Evolutionary conservation across 2,888 invertebrate genomes (phyloP).

Genomic region (Pantelozetes paolii): DNA sequence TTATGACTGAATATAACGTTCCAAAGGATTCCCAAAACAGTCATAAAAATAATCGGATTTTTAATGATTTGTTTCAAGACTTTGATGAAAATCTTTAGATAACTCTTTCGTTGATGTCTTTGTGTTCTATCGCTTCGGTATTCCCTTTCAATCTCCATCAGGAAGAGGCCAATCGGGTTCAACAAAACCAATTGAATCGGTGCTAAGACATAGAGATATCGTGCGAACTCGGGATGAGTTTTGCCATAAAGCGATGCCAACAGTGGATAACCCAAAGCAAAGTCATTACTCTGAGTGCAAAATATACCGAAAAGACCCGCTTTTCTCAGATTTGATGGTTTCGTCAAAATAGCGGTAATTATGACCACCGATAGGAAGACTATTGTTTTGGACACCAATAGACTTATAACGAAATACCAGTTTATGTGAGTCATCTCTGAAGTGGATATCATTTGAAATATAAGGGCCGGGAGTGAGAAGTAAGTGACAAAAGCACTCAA

Average conservation of each 20-base stretch:
- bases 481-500: constrained; percentile 87
- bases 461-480: constrained; percentile 84
- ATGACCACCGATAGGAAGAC: constrained; percentile 75
- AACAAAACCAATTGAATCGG: constrained; percentile 87
- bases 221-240: constrained; percentile 81
- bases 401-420: constrained; percentile 82
- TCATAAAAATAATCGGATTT: constrained; percentile 90
- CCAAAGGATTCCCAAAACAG: constrained; percentile 78
- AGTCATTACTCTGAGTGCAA: constrained; percentile 94
- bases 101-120: background rate
- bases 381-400: constrained; percentile 75
- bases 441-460: constrained; percentile 81
- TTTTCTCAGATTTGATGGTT: constrained; percentile 73
- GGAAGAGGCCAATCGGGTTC: constrained; percentile 82
- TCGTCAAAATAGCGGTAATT: constrained; percentile 67
- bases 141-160: constrained; percentile 69
- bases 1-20: constrained; percentile 44
- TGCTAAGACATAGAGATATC: constrained; percentile 86
- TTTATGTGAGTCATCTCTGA: constrained; percentile 76
- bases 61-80: constrained; percentile 32
- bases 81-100: background rate
- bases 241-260: constrained; percentile 78
- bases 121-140: background rate
- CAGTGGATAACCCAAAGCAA: constrained; percentile 89
- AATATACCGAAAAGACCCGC: constrained; percentile 91